Evolutionary conservation across 30 jellyfish, hydroid and myxozoan genomes (phyloP).

Genomic region (Hydractinia symbiolongicarpus): DNA sequence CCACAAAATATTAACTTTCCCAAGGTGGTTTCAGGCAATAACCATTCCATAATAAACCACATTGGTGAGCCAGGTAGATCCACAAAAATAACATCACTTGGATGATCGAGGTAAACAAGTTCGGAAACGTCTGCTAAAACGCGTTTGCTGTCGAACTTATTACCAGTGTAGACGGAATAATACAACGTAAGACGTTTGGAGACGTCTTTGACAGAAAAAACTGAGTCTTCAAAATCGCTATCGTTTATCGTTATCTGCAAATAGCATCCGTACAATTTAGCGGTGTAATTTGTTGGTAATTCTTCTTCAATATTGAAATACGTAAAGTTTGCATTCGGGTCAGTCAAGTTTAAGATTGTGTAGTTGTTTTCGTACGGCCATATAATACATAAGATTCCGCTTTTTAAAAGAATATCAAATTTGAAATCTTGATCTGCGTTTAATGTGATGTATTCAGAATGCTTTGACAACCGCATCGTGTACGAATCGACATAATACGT

Average conservation of each 20-base stretch:
- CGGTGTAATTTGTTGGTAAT: background rate
- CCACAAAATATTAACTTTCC: background rate
- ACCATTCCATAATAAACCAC: constrained; percentile 1
- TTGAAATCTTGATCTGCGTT: background rate
- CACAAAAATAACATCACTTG: background rate
- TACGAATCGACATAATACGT: background rate
- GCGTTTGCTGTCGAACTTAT: background rate
- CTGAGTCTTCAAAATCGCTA: background rate
- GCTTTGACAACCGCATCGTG: background rate
- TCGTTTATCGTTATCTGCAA: background rate
- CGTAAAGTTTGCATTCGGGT: background rate
- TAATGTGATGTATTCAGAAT: background rate
- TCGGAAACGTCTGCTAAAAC: background rate
- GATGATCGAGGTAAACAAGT: background rate
- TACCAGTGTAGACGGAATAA: background rate
- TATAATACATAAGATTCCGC: background rate
- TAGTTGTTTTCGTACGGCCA: background rate
- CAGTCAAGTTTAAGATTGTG: background rate
- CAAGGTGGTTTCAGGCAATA: background rate
- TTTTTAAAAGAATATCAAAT: background rate
- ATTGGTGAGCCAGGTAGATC: background rate
- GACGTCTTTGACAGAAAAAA: background rate
- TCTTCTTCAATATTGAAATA: background rate
- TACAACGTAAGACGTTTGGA: constrained; percentile 1
- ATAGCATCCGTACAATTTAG: background rate